Evolutionary conservation across 2,797 vertebrate species (phyloP), one percentile per base, ranked within the genome.

Genomic region (Sebastes nivosus): DNA sequence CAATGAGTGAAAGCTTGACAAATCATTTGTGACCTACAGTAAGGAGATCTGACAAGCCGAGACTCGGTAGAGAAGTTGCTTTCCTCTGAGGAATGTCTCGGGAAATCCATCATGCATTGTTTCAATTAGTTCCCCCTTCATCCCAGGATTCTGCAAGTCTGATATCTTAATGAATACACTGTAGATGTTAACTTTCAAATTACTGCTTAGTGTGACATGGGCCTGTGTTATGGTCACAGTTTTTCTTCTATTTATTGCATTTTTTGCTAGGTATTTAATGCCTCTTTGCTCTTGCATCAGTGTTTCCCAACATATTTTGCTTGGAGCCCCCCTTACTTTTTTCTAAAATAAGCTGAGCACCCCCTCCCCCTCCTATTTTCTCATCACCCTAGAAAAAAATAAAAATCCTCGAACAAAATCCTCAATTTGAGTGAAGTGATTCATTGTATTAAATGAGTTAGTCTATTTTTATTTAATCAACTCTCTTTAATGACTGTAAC

Each of bases 61-160:
- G 25, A 65, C 77, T 81, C 58, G 58, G 65, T 79, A 69, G 80
- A 73, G 68, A 79, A 73, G 70, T 72, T n/a, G 8, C 61, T 58
- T 63, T 67, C 27, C 69, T 83, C 69, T 72, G 30, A 67, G 38
- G 60, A 83, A 72, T 24, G 25, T 85, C 87, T 75, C 4, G 3
- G 22, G 73, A 83, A 87, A 91, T 87, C 89, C 67, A 89, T 88
- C 86, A 84, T 66, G 72, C 70, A 69, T 86, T 79, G 58, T 89
- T 87, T 85, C 74, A 87, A 89, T 91, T 90, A 82, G 86, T 86
- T 84, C 72, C 75, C 67, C 63, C 13, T 86, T 89, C 75, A 85
- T 63, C 65, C 50, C 59, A 34, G 67, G 70, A 78, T 65, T 83
- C 67, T 55, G 27, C 59, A n/a, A 57, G 72, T 76, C 65, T 87